A percentile compares a stretch with the other conserved stretches of the same genome.
phyloP scores from a whole-genome alignment of 2,113 vertebrate species.

The Eidolon helvum region DNA sequence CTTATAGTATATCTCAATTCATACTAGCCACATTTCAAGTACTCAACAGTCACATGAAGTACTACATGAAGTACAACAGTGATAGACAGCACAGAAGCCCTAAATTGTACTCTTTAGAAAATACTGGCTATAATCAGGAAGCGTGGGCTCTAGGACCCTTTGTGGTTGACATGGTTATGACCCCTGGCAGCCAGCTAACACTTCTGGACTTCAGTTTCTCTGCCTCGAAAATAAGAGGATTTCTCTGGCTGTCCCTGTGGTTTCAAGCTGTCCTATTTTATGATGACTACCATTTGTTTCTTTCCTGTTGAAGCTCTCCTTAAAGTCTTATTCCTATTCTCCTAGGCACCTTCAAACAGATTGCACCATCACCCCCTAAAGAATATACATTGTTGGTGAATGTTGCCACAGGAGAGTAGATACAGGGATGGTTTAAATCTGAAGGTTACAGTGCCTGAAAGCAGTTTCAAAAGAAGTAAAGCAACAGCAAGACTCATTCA shows the following conservation, averaged over 20 bases:
- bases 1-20: not conserved
- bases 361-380: not conserved
- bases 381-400: not conserved
- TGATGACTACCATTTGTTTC: not conserved
- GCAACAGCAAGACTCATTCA: not conserved
- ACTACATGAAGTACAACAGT: no score
- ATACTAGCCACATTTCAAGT: not conserved
- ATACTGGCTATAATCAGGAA: not conserved
- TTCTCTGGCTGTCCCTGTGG: not conserved
- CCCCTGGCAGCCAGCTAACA: not conserved
- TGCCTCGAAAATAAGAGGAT: not conserved
- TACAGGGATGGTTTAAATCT: not conserved
- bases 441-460: not conserved
- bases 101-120: not conserved
- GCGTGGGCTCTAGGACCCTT: not conserved
- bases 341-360: slow-evolving; percentile 32
- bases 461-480: not conserved
- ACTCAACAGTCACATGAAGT: no score
- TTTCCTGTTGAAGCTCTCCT: not conserved
- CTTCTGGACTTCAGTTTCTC: not conserved
- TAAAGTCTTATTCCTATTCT: not conserved
- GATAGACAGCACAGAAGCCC: not conserved
- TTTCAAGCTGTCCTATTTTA: not conserved
- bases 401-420: not conserved
- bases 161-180: not conserved